phyloP scores from a whole-genome alignment of 2,888 invertebrate species.

The Epiblema foenella region DNA sequence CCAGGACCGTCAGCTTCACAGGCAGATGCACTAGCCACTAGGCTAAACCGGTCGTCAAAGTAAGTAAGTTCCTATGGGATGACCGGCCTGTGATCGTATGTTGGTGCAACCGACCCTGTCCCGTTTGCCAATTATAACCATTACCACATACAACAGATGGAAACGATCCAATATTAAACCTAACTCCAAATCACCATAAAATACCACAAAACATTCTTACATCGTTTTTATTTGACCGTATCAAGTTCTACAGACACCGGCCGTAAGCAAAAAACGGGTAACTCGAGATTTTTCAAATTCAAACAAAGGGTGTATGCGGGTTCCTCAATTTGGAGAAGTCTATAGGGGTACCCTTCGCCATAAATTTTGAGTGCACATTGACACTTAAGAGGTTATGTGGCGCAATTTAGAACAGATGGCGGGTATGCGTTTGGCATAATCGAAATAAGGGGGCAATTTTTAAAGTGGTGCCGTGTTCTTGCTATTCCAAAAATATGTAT shows the following conservation, averaged over 20 bases:
- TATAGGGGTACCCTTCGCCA: constrained; percentile 30
- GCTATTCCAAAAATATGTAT: background rate
- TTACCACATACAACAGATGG: background rate
- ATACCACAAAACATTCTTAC: constrained; percentile 8
- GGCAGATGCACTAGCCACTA: too few species aligned
- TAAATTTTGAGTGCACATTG: constrained; percentile 25
- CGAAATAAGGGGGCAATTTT: background rate
- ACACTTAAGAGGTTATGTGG: constrained; percentile 29
- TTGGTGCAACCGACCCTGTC: too few species aligned
- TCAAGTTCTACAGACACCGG: constrained; percentile 6
- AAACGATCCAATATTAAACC: background rate
- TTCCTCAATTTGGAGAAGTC: constrained; percentile 7
- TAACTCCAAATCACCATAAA: background rate
- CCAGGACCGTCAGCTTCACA: too few species aligned
- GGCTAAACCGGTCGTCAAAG: too few species aligned
- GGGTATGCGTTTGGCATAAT: constrained; percentile 7
- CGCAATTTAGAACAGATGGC: constrained; percentile 28
- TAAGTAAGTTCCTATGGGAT: too few species aligned
- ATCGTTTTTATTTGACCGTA: constrained; percentile 7
- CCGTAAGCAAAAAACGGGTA: constrained; percentile 18
- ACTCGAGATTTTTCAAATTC: constrained; percentile 22
- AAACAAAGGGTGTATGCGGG: constrained; percentile 26
- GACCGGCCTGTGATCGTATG: too few species aligned
- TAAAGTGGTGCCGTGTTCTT: background rate
- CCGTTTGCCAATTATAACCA: too few species aligned